Conservation (phyloP, 2,797 vertebrate genomes). For the Argyrosomus regius region DNA sequence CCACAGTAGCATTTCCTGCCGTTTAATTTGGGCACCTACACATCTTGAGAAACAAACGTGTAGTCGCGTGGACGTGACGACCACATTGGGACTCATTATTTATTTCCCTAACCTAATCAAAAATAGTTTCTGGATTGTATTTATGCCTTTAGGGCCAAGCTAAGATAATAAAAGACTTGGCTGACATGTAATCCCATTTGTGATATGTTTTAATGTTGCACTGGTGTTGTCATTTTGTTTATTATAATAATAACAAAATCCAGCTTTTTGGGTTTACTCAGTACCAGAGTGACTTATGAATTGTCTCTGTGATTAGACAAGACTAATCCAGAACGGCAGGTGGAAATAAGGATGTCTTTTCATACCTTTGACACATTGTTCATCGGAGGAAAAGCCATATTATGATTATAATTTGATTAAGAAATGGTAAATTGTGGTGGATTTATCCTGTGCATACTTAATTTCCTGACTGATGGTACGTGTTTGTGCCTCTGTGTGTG, state of each 20-base stretch:
- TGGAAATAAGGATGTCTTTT: background rate
- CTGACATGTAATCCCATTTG: background rate
- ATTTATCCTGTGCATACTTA: constrained; percentile 2
- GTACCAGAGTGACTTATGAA: background rate
- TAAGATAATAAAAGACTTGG: background rate
- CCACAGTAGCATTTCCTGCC: background rate
- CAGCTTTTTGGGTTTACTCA: background rate
- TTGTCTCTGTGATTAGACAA: background rate
- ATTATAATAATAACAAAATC: background rate
- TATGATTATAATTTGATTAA: background rate
- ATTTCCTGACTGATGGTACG: constrained; percentile 18
- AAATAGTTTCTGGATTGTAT: background rate
- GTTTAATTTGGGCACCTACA: background rate
- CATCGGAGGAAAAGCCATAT: background rate
- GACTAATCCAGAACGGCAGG: background rate
- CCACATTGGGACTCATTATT: background rate
- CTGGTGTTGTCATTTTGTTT: background rate
- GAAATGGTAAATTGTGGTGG: background rate
- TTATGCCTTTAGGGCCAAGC: background rate
- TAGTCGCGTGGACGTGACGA: background rate
- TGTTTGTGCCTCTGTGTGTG: constrained; percentile 15
- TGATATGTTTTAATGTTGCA: background rate
- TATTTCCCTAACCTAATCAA: background rate
- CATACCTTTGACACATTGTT: background rate
- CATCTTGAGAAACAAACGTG: background rate